Conservation (phyloP, 35 echinoderm and acorn worm genomes). For the Apostichopus californicus region DNA sequence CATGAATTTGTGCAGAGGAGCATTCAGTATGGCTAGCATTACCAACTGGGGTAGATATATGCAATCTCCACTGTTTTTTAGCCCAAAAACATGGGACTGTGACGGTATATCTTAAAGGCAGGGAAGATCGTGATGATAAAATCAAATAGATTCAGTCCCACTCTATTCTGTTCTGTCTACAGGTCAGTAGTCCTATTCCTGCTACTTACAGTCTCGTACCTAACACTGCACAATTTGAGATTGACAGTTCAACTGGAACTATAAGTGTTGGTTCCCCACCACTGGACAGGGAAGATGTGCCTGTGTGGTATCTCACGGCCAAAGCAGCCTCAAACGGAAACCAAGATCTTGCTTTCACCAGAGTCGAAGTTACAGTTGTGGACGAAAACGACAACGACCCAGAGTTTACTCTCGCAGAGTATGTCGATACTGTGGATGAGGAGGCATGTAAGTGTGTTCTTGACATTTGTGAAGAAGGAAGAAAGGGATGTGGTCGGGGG, state of each 20-base stretch:
- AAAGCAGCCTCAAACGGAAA: background rate
- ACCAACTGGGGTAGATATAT: too few relatives aligned
- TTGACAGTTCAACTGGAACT: background rate
- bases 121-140: too few relatives aligned
- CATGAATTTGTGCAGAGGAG: too few relatives aligned
- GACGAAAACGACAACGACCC: slow-evolving; percentile 18
- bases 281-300: slow-evolving; percentile 21
- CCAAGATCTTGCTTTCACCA: background rate
- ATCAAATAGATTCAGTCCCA: too few relatives aligned
- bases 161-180: too few relatives aligned
- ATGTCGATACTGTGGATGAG: slow-evolving; percentile 27
- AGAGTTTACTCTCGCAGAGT: background rate
- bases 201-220: background rate
- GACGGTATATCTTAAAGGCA: too few relatives aligned
- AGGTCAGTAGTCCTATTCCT: too few relatives aligned
- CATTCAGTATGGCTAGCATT: too few relatives aligned
- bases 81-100: too few relatives aligned
- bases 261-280: background rate
- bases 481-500: too few relatives aligned
- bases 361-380: background rate
- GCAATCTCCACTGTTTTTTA: too few relatives aligned
- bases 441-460: background rate
- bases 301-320: background rate
- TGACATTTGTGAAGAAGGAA: too few relatives aligned
- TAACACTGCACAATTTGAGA: background rate